Base-by-base conservation (phyloP, 2,797 vertebrate genomes). In the Trachurus trachurus region DNA sequence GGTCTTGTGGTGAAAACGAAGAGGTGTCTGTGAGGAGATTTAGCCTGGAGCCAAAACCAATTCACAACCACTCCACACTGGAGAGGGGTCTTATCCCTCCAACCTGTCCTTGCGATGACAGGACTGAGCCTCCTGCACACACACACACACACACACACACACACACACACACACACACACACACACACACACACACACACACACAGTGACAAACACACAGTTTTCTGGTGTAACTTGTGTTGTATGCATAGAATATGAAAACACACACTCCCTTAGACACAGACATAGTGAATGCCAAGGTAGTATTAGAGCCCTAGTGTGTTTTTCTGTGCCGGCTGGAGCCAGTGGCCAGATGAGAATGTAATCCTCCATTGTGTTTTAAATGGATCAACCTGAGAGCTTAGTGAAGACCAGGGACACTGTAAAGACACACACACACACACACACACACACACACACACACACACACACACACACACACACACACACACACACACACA, bases 331-430 rank as follows among this genome's bases (percentile, higher is more conserved):
- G 66, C 66, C 67, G 74, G 44, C 87, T 84, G 76, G 76, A 85
- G 74, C 85, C 87, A 88, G 86, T 87, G 87, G 86, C 89, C 88
- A 88, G 89, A 91, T 92, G 90, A 85, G 84, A 89, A 85, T 90
- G 87, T 92, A 92, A 93, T 92, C 91, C 91, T 86, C 74, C 77
- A 88, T 90, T 93, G 90, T 92, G 89, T 89, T 90, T 90, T 90
- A 88, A 93, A 91, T 88, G 88, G 89, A 89, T 93, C 87, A 92
- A 89, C 87, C 86, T 87, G 83, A 83, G 76, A 81, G 88, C 81
- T 91, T 82, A 88, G 85, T 54, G 79, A 81, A 84, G 84, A 74
- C 84, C 64, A 54, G 49, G 29, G 80, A 87, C 66, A 72, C 70
- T 71, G 63, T 39, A 74, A 56, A 70, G 4, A 77, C 13, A 77